A percentile compares a stretch with the other conserved stretches of the same genome.
These are phyloP conservation scores for Callosobruchus maculatus DNA, from an alignment of 2,888 invertebrate species.

Conservation along the genomic window DNA sequence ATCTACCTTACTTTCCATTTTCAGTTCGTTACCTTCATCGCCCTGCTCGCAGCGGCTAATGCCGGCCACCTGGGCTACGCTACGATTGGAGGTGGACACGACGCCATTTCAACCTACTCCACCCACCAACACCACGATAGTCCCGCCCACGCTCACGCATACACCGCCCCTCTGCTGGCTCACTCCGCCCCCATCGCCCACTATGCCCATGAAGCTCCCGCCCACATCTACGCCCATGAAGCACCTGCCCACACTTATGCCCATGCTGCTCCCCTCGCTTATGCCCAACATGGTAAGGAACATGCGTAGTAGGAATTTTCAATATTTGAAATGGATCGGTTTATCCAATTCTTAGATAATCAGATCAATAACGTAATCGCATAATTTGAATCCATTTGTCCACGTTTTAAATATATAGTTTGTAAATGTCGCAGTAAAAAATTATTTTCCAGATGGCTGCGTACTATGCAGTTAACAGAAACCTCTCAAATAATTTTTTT, in stretches of 20 bases:
- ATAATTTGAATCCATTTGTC: no score
- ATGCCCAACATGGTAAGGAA: not conserved
- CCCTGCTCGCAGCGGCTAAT: conserved; percentile 23
- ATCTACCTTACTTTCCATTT: no score
- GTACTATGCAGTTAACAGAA: no score
- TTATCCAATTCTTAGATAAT: no score
- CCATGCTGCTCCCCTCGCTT: not conserved
- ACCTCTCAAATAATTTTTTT: no score
- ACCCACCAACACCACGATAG: conserved; percentile 13
- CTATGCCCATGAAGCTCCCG: no score
- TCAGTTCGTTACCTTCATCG: conserved; percentile 15
- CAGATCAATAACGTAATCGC: no score
- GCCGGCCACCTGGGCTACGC: conserved; percentile 17
- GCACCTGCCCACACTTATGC: conserved; percentile 2
- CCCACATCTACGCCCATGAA: conserved; percentile 25
- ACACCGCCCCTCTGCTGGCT: conserved; percentile 26
- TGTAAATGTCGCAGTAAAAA: no score
- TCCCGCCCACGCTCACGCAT: conserved; percentile 21
- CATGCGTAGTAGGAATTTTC: no score
- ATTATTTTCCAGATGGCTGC: no score
- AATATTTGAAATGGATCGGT: no score
- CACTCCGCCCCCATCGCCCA: conserved; percentile 18
- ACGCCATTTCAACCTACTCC: conserved; percentile 16
- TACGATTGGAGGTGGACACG: conserved; percentile 5
- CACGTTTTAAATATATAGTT: no score